Base-by-base conservation (phyloP, 2,888 invertebrate species). In the Harpalus rufipes region DNA sequence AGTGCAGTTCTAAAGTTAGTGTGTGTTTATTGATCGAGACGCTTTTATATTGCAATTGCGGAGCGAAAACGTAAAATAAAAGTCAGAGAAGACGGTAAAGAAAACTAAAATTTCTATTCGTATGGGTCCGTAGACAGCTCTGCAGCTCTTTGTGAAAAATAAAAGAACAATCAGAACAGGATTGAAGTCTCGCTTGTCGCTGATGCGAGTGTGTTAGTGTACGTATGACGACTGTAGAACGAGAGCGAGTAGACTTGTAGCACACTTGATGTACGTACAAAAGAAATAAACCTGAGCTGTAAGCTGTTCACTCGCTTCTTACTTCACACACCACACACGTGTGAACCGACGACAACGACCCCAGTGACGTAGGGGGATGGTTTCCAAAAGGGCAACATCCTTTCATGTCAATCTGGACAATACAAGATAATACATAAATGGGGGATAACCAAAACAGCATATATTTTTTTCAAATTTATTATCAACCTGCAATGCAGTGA, bases 101-200 rank as follows among this genome's bases (percentile, higher is more conserved):
- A 74, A 51, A 74, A 74, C 44, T 74, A 74, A 74, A 74, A 74
- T 74, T 74, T 74, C 72, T 74, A 74, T 74, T 39, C 63, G 25
- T 18, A 63, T 63, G 12, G 63, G 63, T 63, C n/a, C 68, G 44
- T 14, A 74, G 72, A 74, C 72, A 74, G 44, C 10, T 51, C 44
- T 51, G 44, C 72, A 74, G 72, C 61, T 61, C 81, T 81, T 81
- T 81, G 81, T 81, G 81, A 81, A 80, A 81, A 81, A 63, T 61
- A 80, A 81, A 81, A 65, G 81, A 63, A 81, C 81, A 81, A 81
- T 81, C 81, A 81, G 51, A 81, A 81, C 81, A 63, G 81, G 81
- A 81, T 81, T 81, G 81, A 61, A 81, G 81, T 81, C 63, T 65
- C 65, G 72, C 72, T 16, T 14, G 44, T 21, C 81, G 63, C 56